Conservation (phyloP, 2,888 invertebrate genomes). For the Synergus umbraculus region DNA sequence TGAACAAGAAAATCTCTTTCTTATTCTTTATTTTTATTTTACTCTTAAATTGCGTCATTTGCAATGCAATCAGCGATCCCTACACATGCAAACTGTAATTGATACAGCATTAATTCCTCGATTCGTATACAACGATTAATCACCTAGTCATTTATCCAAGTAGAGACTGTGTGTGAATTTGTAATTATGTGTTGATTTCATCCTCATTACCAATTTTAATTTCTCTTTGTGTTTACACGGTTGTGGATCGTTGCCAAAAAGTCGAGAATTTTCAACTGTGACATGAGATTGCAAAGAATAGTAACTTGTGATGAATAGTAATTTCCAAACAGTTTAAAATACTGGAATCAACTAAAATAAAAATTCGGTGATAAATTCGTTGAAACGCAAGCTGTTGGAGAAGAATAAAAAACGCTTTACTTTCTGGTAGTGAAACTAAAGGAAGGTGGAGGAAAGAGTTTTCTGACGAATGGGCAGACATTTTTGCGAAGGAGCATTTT, state of each 20-base stretch:
- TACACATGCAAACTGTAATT: neutral
- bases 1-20: neutral
- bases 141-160: neutral
- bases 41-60: neutral
- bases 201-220: neutral
- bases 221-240: neutral
- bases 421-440: neutral
- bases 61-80: neutral
- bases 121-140: neutral
- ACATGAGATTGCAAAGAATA: no score
- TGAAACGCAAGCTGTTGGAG: slow-evolving; percentile 16
- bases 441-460: slow-evolving; percentile 45
- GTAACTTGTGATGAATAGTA: neutral
- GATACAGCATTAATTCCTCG: neutral
- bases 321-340: neutral
- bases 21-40: neutral
- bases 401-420: slow-evolving; percentile 27
- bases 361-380: slow-evolving; percentile 7
- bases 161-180: neutral
- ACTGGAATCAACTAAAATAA: slow-evolving; percentile 16
- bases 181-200: neutral
- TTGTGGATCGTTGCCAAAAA: no score
- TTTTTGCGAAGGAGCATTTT: slow-evolving; percentile 63
- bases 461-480: slow-evolving; percentile 60
- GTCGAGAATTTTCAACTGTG: no score